Base-by-base conservation (phyloP, 2,113 vertebrate genomes). In the Leptodactylus fuscus region DNA sequence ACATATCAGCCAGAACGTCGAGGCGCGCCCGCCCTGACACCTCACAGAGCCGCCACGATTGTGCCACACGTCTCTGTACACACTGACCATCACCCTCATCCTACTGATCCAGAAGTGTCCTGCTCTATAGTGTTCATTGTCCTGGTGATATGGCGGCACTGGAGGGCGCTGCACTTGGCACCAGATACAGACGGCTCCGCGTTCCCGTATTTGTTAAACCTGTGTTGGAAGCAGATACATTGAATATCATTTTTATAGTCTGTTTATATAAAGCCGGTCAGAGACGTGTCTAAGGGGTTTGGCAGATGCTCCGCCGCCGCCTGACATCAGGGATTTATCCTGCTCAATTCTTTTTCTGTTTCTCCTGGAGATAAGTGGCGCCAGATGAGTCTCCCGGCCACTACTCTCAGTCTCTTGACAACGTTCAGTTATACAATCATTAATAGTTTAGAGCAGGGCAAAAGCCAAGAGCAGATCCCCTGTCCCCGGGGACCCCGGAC, bases 1-100 rank as follows among this genome's bases (percentile, higher is more conserved):
- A 82, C 49, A 74, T 34, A 85, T 77, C 22, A 34, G 62, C 81
- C 81, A 73, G 24, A 49, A 62, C 29, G 24, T 22, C 16, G 41
- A 22, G 79, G 38, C 6, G 13, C 29, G 10, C 36, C 79, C 79
- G 38, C 60, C 55, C 79, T 65, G 55, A 79, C 76, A 79, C 79
- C 79, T 81, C 13, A 29, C 34, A 36, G 24, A 58, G 44, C 58
- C n/a, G 29, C 38, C 58, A 32, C 16, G 12, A 2, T 67, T 81
- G 58, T 49, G 60, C 55, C 22, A 32, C 58, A 46, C 24, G 62
- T 62, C 79, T 67, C 62, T 58, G 34, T 29, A 81, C 53, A 38
- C 32, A 36, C 11, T 51, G 24, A 32, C 73, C 20, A 27, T 6
- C 16, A 10, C 1, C 41, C 15, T 20, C 11, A 11, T 76, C 29